These are phyloP conservation scores for Muscicapa adusta DNA, from an alignment of 2,113 vertebrate species.

Conservation along the genomic window DNA sequence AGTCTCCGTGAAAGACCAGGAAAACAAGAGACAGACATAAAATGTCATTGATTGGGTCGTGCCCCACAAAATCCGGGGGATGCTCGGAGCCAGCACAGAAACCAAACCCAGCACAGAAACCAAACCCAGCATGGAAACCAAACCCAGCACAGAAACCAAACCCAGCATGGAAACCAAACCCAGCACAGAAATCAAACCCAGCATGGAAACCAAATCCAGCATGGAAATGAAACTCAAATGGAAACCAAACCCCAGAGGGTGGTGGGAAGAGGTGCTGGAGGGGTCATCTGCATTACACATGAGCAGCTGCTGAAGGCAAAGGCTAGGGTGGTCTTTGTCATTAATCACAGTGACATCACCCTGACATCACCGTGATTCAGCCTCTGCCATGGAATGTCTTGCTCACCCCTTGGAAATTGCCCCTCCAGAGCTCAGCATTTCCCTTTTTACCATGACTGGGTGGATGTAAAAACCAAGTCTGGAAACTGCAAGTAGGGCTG, in stretches of 20 bases:
- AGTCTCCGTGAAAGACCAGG: neutral
- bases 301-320: neutral
- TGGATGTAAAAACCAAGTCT: no score
- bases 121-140: neutral
- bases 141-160: neutral
- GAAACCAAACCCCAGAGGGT: no score
- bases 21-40: neutral
- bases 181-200: no score
- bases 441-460: rapidly evolving
- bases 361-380: rapidly evolving
- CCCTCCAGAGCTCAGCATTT: neutral
- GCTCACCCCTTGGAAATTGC: neutral
- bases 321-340: neutral
- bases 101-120: neutral
- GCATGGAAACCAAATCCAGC: no score
- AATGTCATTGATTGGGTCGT: rapidly evolving
- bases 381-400: no score
- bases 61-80: rapidly evolving
- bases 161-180: no score
- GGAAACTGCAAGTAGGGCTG: neutral
- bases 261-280: rapidly evolving
- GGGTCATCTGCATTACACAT: rapidly evolving
- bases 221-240: no score
- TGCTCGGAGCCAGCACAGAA: rapidly evolving
- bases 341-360: rapidly evolving